Evolutionary conservation across 2,888 invertebrate genomes (phyloP).

Genomic region (Acronicta leporina): DNA sequence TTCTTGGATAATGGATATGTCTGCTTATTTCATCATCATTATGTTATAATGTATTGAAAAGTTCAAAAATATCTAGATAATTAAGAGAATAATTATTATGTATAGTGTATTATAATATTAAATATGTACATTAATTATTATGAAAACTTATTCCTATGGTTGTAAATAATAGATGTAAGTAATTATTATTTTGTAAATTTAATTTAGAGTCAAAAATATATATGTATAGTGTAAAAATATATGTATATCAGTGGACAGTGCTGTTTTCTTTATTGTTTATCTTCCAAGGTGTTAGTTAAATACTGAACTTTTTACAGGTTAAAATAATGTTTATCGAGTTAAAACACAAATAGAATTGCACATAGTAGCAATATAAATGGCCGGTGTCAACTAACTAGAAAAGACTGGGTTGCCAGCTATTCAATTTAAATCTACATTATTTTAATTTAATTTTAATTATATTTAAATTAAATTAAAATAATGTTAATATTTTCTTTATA

Average conservation of each 20-base stretch:
- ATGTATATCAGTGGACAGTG: constrained; percentile 36
- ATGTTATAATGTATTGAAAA: background rate
- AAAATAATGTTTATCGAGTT: no score
- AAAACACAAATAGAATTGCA: no score
- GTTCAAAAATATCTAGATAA: constrained; percentile 22
- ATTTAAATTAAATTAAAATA: no score
- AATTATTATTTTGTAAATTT: constrained; percentile 10
- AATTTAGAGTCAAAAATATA: constrained; percentile 22
- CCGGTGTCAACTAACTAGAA: no score
- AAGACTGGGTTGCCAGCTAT: no score
- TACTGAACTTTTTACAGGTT: no score
- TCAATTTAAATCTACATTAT: no score
- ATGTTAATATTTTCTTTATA: no score
- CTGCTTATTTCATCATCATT: background rate
- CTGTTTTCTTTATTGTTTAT: constrained; percentile 6
- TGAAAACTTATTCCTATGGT: constrained; percentile 22
- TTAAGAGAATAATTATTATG: constrained; percentile 15
- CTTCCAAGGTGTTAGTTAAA: no score
- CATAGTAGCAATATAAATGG: no score
- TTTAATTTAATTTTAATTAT: no score
- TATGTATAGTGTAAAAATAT: constrained; percentile 36
- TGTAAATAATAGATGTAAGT: constrained; percentile 46
- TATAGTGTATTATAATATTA: constrained; percentile 6
- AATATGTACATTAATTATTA: constrained; percentile 33
- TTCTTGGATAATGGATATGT: background rate